A percentile compares a stretch with the other conserved stretches of the same genome.
Evolutionary conservation across 2,888 invertebrate genomes (phyloP).

Genomic region (Theodoxus fluviatilis): DNA sequence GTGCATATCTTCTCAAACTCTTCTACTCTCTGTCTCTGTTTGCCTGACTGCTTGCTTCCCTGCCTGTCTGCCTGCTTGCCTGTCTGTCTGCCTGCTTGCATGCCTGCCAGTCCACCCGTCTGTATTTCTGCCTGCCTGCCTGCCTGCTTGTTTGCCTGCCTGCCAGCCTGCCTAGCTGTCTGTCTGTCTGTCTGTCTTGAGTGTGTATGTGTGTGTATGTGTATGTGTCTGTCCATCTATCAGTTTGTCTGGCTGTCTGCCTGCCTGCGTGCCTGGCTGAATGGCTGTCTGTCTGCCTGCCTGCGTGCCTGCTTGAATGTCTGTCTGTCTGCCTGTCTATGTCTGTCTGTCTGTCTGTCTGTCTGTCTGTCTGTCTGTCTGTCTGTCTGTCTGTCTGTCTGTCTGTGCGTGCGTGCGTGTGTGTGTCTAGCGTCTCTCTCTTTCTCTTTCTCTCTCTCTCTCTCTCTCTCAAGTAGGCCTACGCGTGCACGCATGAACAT

Average conservation of each 20-base stretch:
- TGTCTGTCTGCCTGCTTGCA: conserved; percentile 4
- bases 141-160: neutral
- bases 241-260: conserved; percentile 15
- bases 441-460: conserved; percentile 1
- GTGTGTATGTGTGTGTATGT: neutral
- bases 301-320: conserved; percentile 18
- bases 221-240: too few species aligned
- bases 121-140: neutral
- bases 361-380: conserved; percentile 14
- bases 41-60: too few species aligned
- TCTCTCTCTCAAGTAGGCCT: neutral
- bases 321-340: conserved; percentile 20
- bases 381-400: conserved; percentile 7
- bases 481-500: neutral
- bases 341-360: conserved; percentile 4
- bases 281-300: conserved; percentile 8
- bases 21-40: too few species aligned
- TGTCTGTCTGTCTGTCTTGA: conserved; percentile 6
- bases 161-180: conserved; percentile 10
- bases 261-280: conserved; percentile 9
- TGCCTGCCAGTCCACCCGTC: too few species aligned
- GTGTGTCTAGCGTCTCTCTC: neutral
- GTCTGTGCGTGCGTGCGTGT: neutral
- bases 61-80: neutral
- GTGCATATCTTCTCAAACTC: too few species aligned